A percentile compares a stretch with the other conserved stretches of the same genome.
Conservation (phyloP, 1,140 invertebrate genomes). For the Caenorhabditis inopinata region DNA sequence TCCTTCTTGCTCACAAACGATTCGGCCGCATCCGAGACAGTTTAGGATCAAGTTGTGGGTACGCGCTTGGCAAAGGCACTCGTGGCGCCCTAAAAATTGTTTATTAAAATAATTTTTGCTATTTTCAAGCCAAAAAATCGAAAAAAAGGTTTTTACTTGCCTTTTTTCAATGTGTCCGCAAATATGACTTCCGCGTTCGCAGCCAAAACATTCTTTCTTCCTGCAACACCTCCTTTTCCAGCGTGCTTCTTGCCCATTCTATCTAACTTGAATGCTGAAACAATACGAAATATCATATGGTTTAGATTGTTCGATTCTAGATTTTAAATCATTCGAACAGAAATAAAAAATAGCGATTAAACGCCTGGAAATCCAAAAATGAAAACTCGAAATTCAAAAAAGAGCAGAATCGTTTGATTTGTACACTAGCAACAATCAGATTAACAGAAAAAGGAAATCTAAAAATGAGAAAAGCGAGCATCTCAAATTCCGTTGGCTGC, state of each 20-base stretch:
- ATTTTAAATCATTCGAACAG: no score
- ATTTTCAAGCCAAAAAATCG: no score
- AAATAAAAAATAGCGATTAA: not conserved
- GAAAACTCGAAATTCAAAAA: not conserved
- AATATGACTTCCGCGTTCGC: not conserved
- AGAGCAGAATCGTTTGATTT: not conserved
- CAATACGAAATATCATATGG: not conserved
- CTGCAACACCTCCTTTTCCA: not conserved
- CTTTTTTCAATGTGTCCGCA: not conserved
- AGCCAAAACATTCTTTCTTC: not conserved
- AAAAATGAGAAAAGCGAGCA: no score
- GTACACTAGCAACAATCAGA: not conserved
- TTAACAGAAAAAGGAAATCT: no score
- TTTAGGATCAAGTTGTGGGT: conserved; percentile 89
- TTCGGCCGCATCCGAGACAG: conserved; percentile 86
- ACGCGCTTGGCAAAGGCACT: conserved; percentile 87
- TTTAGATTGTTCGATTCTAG: no score
- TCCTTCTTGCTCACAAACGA: conserved; percentile 93
- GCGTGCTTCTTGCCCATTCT: conserved; percentile 1
- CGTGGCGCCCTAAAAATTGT: conserved; percentile 75
- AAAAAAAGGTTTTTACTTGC: no score
- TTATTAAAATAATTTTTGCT: no score
- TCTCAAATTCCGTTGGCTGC: conserved; percentile 11
- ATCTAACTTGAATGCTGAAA: not conserved
- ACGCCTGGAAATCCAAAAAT: not conserved